Conservation (phyloP, 1,140 invertebrate species). For the Adelges cooleyi region DNA sequence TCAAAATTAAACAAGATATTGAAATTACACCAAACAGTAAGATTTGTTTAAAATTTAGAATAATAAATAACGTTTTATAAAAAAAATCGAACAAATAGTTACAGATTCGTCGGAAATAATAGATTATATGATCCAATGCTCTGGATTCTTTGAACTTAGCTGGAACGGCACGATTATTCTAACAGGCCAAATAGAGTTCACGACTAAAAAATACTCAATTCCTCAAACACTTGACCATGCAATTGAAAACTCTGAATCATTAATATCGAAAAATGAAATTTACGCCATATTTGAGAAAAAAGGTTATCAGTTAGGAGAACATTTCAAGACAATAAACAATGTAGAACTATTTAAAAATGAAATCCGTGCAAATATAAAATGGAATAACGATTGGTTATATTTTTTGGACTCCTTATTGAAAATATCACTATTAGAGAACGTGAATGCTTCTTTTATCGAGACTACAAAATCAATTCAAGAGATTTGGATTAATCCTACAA, state of each 20-base stretch:
- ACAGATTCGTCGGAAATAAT: not conserved
- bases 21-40: not conserved
- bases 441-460: not conserved
- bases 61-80: no score
- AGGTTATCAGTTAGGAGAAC: not conserved
- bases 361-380: not conserved
- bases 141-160: not conserved
- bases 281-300: not conserved
- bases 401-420: conserved; percentile 1
- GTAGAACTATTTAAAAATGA: not conserved
- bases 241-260: not conserved
- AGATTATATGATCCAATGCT: conserved; percentile 7
- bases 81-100: not conserved
- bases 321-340: not conserved
- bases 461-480: not conserved
- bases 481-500: not conserved
- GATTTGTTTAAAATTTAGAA: no score
- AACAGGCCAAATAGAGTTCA: not conserved
- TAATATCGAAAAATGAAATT: not conserved
- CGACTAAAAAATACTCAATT: no score
- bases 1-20: not conserved
- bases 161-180: not conserved
- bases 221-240: not conserved
- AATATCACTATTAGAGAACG: not conserved
- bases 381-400: conserved; percentile 10